Conservation (phyloP, 2,113 vertebrate species). For the Piaya cayana region DNA sequence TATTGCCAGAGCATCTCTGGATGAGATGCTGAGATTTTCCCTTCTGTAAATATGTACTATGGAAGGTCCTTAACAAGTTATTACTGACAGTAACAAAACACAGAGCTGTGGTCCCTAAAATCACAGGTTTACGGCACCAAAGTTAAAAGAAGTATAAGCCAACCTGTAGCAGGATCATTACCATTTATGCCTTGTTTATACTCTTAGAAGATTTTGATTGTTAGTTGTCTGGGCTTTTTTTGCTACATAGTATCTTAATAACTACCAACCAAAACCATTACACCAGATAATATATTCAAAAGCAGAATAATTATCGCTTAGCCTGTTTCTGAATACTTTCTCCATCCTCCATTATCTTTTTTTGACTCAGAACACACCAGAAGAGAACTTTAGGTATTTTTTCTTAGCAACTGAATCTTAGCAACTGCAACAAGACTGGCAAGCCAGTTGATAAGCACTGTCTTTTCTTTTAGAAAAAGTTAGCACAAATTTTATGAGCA, state of each 20-base stretch:
- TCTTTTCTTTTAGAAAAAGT: not conserved
- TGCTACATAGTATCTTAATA: not conserved
- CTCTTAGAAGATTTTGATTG: not conserved
- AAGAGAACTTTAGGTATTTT: not conserved
- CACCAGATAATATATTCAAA: not conserved
- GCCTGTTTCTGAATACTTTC: not conserved
- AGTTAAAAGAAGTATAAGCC: not conserved
- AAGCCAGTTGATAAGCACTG: not conserved
- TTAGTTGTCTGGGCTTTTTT: not conserved
- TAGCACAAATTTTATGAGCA: not conserved
- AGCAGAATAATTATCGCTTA: not conserved
- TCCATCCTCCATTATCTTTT: not conserved
- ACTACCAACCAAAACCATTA: not conserved
- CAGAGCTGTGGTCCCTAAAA: not conserved
- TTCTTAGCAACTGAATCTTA: slow-evolving; percentile 2
- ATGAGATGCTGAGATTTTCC: not conserved
- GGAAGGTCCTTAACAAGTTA: not conserved
- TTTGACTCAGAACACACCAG: not conserved
- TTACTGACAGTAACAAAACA: not conserved
- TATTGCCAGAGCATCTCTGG: not conserved
- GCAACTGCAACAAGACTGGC: not conserved
- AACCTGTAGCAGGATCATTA: not conserved
- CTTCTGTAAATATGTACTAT: not conserved
- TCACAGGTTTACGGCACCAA: not conserved
- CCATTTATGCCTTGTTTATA: not conserved